Evolutionary conservation across 2,113 vertebrate species (phyloP).

Genomic region (Polyodon spathula): DNA sequence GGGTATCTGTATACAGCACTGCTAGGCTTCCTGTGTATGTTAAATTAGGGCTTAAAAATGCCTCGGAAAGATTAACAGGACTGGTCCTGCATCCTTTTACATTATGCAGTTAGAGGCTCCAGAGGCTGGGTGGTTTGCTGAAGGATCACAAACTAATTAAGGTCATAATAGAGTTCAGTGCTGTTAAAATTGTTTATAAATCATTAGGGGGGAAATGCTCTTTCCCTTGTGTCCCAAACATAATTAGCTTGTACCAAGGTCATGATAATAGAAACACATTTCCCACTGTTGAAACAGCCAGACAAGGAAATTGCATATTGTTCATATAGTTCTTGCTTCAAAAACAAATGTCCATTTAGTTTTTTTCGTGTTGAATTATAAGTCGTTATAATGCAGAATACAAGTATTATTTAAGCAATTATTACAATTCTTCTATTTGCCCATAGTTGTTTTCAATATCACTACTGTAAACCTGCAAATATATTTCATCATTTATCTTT

Average conservation of each 20-base stretch:
- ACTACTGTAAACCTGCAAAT: too few species aligned
- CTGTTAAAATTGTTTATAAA: constrained; percentile 31
- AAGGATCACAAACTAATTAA: constrained; percentile 34
- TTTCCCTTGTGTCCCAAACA: constrained; percentile 16
- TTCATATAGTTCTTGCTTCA: constrained; percentile 24
- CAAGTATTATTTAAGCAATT: too few species aligned
- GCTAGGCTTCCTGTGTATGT: not conserved
- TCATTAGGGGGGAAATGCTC: constrained; percentile 19
- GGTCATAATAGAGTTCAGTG: constrained; percentile 19
- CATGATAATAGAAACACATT: constrained; percentile 16
- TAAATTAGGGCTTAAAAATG: constrained; percentile 8
- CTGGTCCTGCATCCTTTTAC: constrained; percentile 4
- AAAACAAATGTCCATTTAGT: not conserved
- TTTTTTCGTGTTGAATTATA: constrained; percentile 4
- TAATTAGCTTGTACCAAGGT: constrained; percentile 31
- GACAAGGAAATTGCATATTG: not conserved
- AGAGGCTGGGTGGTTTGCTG: constrained; percentile 12
- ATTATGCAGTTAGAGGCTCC: constrained; percentile 15
- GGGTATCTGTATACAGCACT: not conserved
- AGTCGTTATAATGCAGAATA: not conserved
- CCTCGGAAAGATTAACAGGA: constrained; percentile 21
- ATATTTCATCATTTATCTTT: not conserved
- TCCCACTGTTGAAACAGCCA: constrained; percentile 20
- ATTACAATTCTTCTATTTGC: too few species aligned
- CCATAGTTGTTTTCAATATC: too few species aligned